Evolutionary conservation across 2,113 vertebrate species (phyloP).

Genomic region (Chauna torquata): DNA sequence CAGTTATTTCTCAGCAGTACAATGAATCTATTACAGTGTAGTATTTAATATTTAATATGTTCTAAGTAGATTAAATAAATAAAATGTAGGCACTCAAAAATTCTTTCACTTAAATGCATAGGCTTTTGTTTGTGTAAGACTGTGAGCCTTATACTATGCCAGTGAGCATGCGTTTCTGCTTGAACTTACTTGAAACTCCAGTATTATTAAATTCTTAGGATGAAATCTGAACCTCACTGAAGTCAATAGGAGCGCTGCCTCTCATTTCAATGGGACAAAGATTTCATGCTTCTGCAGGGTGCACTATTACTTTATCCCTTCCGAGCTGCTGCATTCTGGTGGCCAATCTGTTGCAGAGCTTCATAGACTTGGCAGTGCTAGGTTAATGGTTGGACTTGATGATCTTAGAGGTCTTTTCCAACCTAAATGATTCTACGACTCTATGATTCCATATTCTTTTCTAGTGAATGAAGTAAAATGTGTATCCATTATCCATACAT

Average conservation of each 20-base stretch:
- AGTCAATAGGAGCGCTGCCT: neutral
- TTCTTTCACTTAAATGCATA: neutral
- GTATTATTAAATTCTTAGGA: neutral
- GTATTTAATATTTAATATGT: neutral
- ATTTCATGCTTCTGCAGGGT: neutral
- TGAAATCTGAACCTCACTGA: conserved; percentile 10
- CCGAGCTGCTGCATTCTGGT: neutral
- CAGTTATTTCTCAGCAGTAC: neutral
- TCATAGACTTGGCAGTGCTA: too few relatives aligned
- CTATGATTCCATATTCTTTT: neutral
- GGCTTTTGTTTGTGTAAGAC: neutral
- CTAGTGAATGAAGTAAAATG: neutral
- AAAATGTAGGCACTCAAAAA: neutral
- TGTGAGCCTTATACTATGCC: neutral
- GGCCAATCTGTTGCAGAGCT: neutral
- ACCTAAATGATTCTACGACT: too few relatives aligned
- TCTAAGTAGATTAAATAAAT: conserved; percentile 12
- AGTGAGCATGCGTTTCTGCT: neutral
- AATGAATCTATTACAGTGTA: neutral
- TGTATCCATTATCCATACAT: neutral
- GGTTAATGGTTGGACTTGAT: too few relatives aligned
- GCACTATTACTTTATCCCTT: neutral
- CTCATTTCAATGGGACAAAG: neutral
- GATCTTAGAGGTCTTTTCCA: too few relatives aligned
- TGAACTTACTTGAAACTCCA: neutral